phyloP scores from a whole-genome alignment of 2,113 vertebrate genomes.

The Egretta garzetta region DNA sequence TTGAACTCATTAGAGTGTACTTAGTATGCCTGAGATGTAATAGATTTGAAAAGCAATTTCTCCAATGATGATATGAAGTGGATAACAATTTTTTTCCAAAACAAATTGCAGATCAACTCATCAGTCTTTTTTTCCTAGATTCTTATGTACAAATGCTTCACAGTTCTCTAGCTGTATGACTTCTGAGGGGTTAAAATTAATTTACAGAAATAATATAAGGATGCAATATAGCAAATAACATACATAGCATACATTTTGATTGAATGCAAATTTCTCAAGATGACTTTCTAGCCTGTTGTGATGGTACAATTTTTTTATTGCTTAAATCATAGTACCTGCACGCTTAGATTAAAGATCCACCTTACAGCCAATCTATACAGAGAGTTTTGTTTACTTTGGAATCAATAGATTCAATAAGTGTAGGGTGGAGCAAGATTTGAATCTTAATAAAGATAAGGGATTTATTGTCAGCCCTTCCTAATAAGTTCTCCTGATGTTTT shows the following conservation, averaged over 20 bases:
- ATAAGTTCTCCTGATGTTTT: background rate
- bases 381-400: slow-evolving; percentile 22
- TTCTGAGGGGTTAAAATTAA: slow-evolving; percentile 5
- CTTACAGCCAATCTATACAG: background rate
- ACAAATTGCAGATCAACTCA: slow-evolving; percentile 38
- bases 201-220: background rate
- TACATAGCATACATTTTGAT: background rate
- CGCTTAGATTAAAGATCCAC: background rate
- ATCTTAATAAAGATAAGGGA: slow-evolving; percentile 19
- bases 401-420: background rate
- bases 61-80: slow-evolving; percentile 14
- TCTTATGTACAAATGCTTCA: background rate
- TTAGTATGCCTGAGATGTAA: slow-evolving; percentile 57
- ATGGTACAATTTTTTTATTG: background rate
- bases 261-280: background rate
- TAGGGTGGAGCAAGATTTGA: slow-evolving; percentile 23
- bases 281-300: background rate
- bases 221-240: background rate
- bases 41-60: slow-evolving; percentile 68
- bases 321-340: background rate
- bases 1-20: slow-evolving; percentile 60
- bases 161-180: background rate
- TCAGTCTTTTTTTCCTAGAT: background rate
- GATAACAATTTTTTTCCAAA: slow-evolving; percentile 60
- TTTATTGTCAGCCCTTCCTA: background rate